phyloP scores from a whole-genome alignment of 2,888 invertebrate species.

The Lingula anatina region DNA sequence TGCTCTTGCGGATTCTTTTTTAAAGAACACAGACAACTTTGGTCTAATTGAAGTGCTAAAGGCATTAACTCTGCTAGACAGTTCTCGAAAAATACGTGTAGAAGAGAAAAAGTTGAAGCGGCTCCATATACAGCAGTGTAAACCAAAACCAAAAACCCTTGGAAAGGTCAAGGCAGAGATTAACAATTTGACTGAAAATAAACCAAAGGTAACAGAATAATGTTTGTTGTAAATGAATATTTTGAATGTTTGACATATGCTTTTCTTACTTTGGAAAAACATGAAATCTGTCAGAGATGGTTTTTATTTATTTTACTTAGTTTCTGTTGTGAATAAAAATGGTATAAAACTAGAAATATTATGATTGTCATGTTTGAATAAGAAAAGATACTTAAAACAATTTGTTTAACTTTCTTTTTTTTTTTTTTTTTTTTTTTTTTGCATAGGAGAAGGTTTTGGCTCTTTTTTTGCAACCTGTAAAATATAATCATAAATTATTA shows the following conservation, averaged over 20 bases:
- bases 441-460: too few relatives aligned
- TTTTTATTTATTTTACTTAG: too few relatives aligned
- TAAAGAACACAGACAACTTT: slow-evolving; percentile 28
- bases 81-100: slow-evolving; percentile 32
- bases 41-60: slow-evolving; percentile 43
- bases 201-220: slow-evolving; percentile 28
- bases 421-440: too few relatives aligned
- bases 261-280: not conserved
- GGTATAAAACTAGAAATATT: too few relatives aligned
- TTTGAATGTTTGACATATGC: not conserved
- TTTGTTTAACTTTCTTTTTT: too few relatives aligned
- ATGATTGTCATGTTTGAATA: too few relatives aligned
- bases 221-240: not conserved
- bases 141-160: slow-evolving; percentile 32
- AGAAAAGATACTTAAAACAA: too few relatives aligned
- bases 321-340: too few relatives aligned
- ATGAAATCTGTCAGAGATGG: not conserved
- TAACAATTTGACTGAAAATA: slow-evolving; percentile 36
- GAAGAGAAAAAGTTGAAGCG: slow-evolving; percentile 41
- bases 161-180: slow-evolving; percentile 43
- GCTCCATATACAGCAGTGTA: slow-evolving; percentile 29
- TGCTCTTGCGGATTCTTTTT: slow-evolving; percentile 34
- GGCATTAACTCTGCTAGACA: slow-evolving; percentile 37
- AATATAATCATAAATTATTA: not conserved
- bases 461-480: too few relatives aligned